These are phyloP conservation scores for Anthonomus grandis DNA, from an alignment of 1,140 invertebrate species.

Conservation along the genomic window DNA sequence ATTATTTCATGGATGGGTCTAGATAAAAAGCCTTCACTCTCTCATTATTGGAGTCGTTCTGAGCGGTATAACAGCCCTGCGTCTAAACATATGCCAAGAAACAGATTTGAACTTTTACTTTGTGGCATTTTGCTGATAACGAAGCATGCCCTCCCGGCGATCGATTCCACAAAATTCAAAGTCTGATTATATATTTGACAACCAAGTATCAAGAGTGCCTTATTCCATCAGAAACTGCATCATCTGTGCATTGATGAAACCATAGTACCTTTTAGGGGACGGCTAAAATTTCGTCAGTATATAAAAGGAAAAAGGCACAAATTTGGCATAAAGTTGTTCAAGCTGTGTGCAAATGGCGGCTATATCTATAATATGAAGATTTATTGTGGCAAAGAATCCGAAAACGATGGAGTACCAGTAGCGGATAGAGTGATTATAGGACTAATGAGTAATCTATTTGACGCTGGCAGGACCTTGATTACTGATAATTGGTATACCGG, in stretches of 20 bases:
- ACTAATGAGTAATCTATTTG: slow-evolving; percentile 29
- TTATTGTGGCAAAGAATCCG: slow-evolving; percentile 34
- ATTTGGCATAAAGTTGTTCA: too few species aligned
- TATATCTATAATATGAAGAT: slow-evolving; percentile 39
- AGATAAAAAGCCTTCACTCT: background rate
- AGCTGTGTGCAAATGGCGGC: slow-evolving; percentile 32
- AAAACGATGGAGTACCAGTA: slow-evolving; percentile 17
- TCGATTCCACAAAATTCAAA: background rate
- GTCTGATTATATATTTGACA: background rate
- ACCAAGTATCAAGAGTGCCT: background rate
- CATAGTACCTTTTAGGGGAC: slow-evolving; percentile 43
- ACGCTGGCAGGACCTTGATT: slow-evolving; percentile 42
- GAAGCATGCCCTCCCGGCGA: background rate
- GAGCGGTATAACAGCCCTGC: background rate
- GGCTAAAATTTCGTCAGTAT: too few species aligned
- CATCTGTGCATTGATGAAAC: slow-evolving; percentile 47
- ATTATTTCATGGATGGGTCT: slow-evolving; percentile 3
- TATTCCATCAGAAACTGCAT: background rate
- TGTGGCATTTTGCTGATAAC: background rate
- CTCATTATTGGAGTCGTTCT: slow-evolving; percentile 4
- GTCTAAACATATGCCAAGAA: slow-evolving; percentile 5
- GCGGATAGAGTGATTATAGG: slow-evolving; percentile 28
- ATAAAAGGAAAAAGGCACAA: too few species aligned
- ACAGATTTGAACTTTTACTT: slow-evolving; percentile 8
- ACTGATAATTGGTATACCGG: slow-evolving; percentile 50